phyloP scores from a whole-genome alignment of 2,113 vertebrate genomes.

The Ptilorrhoa leucosticta region DNA sequence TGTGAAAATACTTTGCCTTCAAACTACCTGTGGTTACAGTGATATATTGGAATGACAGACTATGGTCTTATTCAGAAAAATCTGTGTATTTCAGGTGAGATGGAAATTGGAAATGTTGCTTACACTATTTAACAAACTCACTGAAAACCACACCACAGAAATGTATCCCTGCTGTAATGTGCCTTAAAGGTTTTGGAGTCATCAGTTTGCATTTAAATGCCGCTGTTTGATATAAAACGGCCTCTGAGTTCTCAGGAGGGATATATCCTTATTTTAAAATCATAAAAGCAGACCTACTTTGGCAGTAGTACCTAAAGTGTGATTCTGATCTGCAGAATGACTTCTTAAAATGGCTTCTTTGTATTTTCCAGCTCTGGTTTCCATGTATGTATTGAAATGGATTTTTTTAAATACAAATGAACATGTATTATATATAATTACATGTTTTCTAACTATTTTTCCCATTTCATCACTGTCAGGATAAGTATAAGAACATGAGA shows the following conservation, averaged over 20 bases:
- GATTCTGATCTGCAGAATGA: conserved; percentile 40
- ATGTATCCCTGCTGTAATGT: neutral
- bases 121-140: neutral
- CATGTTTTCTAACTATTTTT: neutral
- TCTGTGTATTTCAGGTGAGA: neutral
- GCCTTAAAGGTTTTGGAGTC: neutral
- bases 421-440: neutral
- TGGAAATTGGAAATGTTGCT: neutral
- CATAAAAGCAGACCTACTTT: conserved; percentile 30
- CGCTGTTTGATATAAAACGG: neutral
- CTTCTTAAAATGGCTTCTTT: conserved; percentile 37
- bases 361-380: neutral
- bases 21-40: neutral
- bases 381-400: neutral
- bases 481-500: neutral
- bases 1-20: neutral
- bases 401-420: neutral
- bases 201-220: neutral
- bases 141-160: neutral
- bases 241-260: neutral
- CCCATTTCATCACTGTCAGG: neutral
- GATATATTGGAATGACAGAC: neutral
- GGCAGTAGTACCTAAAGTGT: neutral
- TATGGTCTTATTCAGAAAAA: neutral
- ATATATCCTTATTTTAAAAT: neutral